Base-by-base conservation (phyloP, 2,888 invertebrate genomes). In the Amiota minor region DNA sequence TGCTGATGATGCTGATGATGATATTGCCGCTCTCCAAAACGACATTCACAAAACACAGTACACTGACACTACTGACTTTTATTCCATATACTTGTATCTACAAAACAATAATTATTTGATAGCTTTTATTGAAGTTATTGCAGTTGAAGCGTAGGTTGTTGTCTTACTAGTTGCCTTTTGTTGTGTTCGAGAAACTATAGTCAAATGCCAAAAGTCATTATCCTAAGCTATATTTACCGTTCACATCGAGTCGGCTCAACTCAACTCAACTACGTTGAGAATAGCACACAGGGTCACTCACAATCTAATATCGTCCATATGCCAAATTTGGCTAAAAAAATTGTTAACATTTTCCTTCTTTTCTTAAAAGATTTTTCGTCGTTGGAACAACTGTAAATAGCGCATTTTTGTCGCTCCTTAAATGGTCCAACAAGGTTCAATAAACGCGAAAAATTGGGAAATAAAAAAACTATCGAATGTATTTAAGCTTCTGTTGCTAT, bases 291-390 rank as follows among this genome's bases (percentile, higher is more conserved):
- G 45, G 62, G 62, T 62, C 62, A 35, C 35, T 35, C 35, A 62
- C 62, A 62, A 67, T 67, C 59, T 70, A 70, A 70, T 56, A 70
- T 70, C 70, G 70, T 46, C 55, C 70, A 59, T 59, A 59, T 71
- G 59, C 82, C 82, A 84, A 84, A 83, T 83, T 83, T 83, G 83
- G 83, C 75, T 70, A 73, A 64, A 77, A 80, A 84, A 84, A 84
- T 83, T 83, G 81, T 78, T 80, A 83, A 16, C 10, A 20, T 59
- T n/a, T 59, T 59, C 84, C 81, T 82, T 14, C 12, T 67, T 16
- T 67, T 70, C 18, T 56, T 47, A n/a, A 76, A 83, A 84, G 81
- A 83, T 82, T 83, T 50, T 83, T 50, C 53, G 20, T 23, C 35
- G 18, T 76, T 82, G 73, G 77, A 62, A 67, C 76, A 75, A 81